Percentiles rank a stretch among this genome's conserved stretches.
Evolutionary conservation across 1,140 invertebrate species (phyloP).

Genomic region (Drosophila nannoptera): DNA sequence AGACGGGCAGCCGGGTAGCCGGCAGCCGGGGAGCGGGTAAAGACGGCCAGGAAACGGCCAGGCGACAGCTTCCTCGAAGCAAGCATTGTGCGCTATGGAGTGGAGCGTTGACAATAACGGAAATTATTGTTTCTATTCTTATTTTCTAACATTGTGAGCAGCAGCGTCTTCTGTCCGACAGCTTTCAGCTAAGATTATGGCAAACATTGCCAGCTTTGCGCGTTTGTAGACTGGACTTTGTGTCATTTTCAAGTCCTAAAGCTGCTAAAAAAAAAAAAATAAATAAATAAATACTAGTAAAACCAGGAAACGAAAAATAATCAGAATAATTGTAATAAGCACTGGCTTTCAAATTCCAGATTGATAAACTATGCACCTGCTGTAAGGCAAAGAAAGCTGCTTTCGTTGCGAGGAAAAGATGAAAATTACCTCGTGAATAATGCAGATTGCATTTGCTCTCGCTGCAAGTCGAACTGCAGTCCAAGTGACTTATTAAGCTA

Average conservation of each 20-base stretch:
- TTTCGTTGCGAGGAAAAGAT: too few species aligned
- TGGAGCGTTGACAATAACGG: conserved; percentile 53
- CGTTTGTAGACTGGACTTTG: background rate
- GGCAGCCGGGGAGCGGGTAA: conserved; percentile 31
- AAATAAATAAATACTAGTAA: too few species aligned
- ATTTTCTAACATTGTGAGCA: conserved; percentile 22
- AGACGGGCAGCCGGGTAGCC: background rate
- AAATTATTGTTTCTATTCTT: conserved; percentile 72
- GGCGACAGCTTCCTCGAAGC: conserved; percentile 43
- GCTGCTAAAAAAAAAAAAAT: background rate
- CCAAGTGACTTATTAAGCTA: too few species aligned
- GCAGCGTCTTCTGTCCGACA: conserved; percentile 24
- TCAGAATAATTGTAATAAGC: too few species aligned
- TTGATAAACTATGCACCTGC: too few species aligned
- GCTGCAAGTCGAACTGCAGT: too few species aligned
- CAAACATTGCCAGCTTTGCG: conserved; percentile 3
- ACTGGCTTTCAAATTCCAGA: too few species aligned
- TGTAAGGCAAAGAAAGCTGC: too few species aligned
- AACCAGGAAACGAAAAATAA: too few species aligned
- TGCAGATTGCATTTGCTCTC: too few species aligned
- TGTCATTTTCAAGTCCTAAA: conserved; percentile 8
- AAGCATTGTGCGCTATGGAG: conserved; percentile 44
- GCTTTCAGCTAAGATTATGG: conserved; percentile 36
- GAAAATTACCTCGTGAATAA: too few species aligned
- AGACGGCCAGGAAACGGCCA: conserved; percentile 54